Evolutionary conservation across 2,113 vertebrate genomes (phyloP), one percentile per base, ranked within the genome.

Genomic region (Alethe diademata): DNA sequence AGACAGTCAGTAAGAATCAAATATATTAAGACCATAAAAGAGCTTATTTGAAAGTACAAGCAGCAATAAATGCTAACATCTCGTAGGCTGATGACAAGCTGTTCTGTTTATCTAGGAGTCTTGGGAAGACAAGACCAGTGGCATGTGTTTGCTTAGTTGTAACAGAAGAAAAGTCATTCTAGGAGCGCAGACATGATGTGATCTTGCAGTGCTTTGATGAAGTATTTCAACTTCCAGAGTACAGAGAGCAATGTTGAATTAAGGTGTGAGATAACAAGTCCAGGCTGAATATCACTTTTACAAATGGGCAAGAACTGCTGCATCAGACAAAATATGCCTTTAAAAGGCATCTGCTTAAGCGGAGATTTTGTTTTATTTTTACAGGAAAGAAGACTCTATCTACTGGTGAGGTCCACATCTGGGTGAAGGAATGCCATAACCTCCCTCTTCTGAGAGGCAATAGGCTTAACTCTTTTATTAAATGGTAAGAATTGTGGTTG

Each of bases 361-460:
- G 50, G 57, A 28, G 33, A 5, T 47, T 65, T 65, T 78, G 2
- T 28, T 76, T 75, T 61, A 6, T 19, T 86, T 86, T 65, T 29
- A 48, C 75, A 99, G 99, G 98, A 88, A 98, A 98, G 93, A 99
- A 98, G 57, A 92, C 84, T 14, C 48, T 95, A 0, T 95, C 95
- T 83, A 98, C 98, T 40, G 98, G 99, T 64, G 99, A 99, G 92
- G 98, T 99, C 26, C 99, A 99, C 69, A 99, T 99, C 95, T 99
- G 99, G 99, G 98, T 99, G 88, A 99, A 99, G 91, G 99, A 99
- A 84, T 99, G 99, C 96, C 98, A 97, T 78, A 98, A 98, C 91
- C 98, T 99, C 42, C 98, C 98, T 47, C 71, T 97, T 61, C 96
- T 98, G 62, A 98, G 98, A 93, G 98, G 98, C 81, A 97, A 96